Conservation (phyloP, 2,113 vertebrate genomes). For the Upupa epops region DNA sequence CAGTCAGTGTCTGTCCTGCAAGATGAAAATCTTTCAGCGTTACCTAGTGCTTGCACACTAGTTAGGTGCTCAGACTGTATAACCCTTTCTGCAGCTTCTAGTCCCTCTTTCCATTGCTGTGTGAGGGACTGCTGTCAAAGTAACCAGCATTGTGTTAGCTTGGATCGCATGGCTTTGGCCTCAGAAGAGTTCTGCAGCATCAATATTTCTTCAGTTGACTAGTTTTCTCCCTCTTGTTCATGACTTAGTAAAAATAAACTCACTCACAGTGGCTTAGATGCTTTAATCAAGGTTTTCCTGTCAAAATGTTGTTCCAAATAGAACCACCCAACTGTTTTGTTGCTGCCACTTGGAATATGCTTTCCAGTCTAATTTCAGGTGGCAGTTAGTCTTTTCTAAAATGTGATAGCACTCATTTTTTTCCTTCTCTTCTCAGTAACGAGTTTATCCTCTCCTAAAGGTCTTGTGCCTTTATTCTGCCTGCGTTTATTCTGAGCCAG, state of each 20-base stretch:
- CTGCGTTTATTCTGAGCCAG: background rate
- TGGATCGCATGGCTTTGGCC: background rate
- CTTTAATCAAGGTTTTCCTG: background rate
- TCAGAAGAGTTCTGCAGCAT: background rate
- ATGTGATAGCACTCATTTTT: background rate
- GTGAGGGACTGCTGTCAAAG: background rate
- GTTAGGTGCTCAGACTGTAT: background rate
- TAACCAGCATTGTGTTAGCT: background rate
- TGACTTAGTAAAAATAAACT: background rate
- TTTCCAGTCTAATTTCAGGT: background rate
- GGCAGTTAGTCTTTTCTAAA: background rate
- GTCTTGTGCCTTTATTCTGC: background rate
- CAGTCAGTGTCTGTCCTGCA: background rate
- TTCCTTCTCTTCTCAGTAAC: background rate
- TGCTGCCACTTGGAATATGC: background rate
- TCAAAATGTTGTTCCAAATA: background rate
- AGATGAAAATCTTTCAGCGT: background rate
- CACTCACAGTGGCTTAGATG: background rate
- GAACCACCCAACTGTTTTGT: background rate
- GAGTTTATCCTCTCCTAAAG: background rate
- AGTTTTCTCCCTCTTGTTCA: background rate
- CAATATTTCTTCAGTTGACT: background rate
- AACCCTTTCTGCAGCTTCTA: background rate
- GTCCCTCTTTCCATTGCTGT: constrained; percentile 22
- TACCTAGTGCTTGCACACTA: background rate